These are phyloP conservation scores for Prietella phreatophila DNA, from an alignment of 2,113 vertebrate genomes.

Conservation along the genomic window DNA sequence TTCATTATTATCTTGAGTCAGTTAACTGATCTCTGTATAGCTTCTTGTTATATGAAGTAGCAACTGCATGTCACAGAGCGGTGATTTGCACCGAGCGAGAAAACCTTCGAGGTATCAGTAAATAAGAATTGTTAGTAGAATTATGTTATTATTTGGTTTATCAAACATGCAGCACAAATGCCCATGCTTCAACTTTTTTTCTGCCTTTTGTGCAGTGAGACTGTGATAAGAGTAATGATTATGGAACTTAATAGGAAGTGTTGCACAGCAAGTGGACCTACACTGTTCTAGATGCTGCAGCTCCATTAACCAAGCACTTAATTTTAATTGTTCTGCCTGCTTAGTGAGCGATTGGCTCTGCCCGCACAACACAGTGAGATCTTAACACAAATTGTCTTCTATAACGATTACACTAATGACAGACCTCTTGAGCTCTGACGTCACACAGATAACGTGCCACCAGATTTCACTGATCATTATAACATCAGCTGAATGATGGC, in stretches of 20 bases:
- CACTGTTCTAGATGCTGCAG: slow-evolving; percentile 49
- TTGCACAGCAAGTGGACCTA: slow-evolving; percentile 47
- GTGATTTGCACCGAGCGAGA: background rate
- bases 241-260: slow-evolving; percentile 53
- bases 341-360: slow-evolving; percentile 51
- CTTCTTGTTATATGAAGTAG: background rate
- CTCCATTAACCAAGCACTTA: slow-evolving; percentile 57
- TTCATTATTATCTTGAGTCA: slow-evolving; percentile 28
- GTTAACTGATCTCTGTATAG: background rate
- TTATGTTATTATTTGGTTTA: slow-evolving; percentile 28
- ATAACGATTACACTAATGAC: slow-evolving; percentile 51
- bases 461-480: slow-evolving; percentile 40
- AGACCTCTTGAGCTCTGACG: slow-evolving; percentile 39
- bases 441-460: slow-evolving; percentile 20
- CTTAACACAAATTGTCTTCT: slow-evolving; percentile 46
- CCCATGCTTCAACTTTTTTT: background rate
- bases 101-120: background rate
- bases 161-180: background rate
- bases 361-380: slow-evolving; percentile 49
- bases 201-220: slow-evolving; percentile 6
- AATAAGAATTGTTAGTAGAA: slow-evolving; percentile 26
- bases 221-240: slow-evolving; percentile 44
- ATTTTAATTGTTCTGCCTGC: slow-evolving; percentile 62
- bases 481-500: slow-evolving; percentile 18
- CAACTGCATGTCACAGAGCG: background rate